These are phyloP conservation scores for Furcifer pardalis DNA, from an alignment of 2,797 vertebrate species.

Conservation along the genomic window DNA sequence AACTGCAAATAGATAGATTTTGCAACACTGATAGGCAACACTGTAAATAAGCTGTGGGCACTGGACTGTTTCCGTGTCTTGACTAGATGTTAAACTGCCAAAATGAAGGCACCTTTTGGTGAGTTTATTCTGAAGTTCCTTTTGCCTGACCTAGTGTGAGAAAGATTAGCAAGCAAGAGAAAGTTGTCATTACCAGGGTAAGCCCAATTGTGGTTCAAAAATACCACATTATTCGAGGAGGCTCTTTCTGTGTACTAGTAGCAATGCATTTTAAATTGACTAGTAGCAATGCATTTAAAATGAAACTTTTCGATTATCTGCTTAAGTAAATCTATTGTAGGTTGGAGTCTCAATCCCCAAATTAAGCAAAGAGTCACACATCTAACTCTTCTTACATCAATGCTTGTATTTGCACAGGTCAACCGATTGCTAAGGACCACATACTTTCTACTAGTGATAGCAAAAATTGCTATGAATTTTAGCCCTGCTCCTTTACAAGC, in stretches of 20 bases:
- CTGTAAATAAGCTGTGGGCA: background rate
- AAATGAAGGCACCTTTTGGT: too few species aligned
- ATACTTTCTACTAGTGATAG: background rate
- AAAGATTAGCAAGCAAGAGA: too few species aligned
- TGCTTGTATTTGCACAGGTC: background rate
- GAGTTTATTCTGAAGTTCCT: too few species aligned
- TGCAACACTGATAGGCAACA: background rate
- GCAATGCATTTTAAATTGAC: too few species aligned
- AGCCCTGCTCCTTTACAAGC: background rate
- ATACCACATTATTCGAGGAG: too few species aligned
- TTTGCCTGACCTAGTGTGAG: too few species aligned
- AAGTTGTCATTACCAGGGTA: too few species aligned
- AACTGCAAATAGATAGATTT: background rate
- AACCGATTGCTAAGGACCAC: background rate
- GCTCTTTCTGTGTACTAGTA: too few species aligned
- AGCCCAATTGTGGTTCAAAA: too few species aligned
- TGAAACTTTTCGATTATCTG: background rate
- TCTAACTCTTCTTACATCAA: background rate
- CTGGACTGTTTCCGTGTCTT: too few species aligned
- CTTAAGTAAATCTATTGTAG: background rate
- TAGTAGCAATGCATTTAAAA: background rate
- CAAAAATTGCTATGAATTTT: background rate
- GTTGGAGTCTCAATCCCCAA: background rate
- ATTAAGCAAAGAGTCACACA: background rate
- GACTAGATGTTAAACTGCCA: too few species aligned